Evolutionary conservation across 2,888 invertebrate genomes (phyloP).

Genomic region (Dynastes maya): DNA sequence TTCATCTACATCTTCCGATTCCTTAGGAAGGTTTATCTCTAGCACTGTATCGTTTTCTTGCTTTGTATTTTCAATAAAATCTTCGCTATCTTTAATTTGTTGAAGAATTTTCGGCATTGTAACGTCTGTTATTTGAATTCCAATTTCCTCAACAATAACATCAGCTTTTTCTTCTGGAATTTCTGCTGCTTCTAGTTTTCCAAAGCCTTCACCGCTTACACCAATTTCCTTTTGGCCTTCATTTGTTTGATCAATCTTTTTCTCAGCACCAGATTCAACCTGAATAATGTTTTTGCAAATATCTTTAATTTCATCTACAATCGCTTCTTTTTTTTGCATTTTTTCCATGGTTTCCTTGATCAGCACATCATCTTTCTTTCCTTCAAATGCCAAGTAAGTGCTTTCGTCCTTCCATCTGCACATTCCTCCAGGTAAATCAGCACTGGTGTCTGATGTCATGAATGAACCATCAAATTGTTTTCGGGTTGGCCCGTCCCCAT

Average conservation of each 20-base stretch:
- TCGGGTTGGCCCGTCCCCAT: conserved; percentile 71
- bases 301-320: background rate
- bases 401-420: conserved; percentile 88
- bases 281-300: background rate
- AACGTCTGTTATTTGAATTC: too few species aligned
- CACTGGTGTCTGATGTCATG: conserved; percentile 78
- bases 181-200: background rate
- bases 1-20: too few species aligned
- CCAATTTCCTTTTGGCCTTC: background rate
- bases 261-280: background rate
- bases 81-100: too few species aligned
- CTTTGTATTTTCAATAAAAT: too few species aligned
- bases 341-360: background rate
- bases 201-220: background rate
- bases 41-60: too few species aligned
- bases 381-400: conserved; percentile 78
- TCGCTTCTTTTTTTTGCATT: background rate
- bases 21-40: too few species aligned
- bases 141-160: too few species aligned
- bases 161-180: background rate
- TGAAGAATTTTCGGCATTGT: too few species aligned
- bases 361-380: background rate
- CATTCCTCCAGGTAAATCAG: conserved; percentile 85
- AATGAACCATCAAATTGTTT: conserved; percentile 62
- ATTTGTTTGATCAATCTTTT: background rate